phyloP scores from a whole-genome alignment of 2,888 invertebrate species.

The Schizotus pectinicornis region DNA sequence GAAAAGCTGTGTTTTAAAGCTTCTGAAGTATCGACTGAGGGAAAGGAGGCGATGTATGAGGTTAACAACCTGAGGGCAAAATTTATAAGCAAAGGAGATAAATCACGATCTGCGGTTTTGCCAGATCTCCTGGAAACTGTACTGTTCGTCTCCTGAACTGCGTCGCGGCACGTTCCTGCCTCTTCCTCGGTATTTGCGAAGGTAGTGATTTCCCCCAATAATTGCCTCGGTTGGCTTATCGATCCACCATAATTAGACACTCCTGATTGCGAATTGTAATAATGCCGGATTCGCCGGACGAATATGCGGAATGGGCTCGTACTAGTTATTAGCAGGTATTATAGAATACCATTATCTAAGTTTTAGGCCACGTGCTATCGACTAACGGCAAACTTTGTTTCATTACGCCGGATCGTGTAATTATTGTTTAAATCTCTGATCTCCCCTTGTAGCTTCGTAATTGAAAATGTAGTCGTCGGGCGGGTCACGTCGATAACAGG shows the following conservation, averaged over 20 bases:
- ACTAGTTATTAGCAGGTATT: conserved; percentile 23
- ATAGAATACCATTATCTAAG: conserved; percentile 17
- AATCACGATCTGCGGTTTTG: no score
- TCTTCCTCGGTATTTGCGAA: not conserved
- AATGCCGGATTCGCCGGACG: not conserved
- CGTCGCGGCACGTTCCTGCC: no score
- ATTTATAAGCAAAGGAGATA: no score
- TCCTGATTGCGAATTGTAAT: conserved; percentile 5
- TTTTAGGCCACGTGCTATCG: conserved; percentile 12
- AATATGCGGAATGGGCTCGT: conserved; percentile 4
- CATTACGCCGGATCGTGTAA: conserved; percentile 17
- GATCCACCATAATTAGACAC: conserved; percentile 7
- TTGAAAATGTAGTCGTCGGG: not conserved
- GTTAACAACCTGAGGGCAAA: no score
- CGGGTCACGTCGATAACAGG: conserved; percentile 5
- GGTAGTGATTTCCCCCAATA: not conserved
- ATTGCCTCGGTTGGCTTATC: not conserved
- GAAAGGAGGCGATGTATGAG: no score
- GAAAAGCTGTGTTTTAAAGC: no score
- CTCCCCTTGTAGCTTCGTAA: conserved; percentile 6
- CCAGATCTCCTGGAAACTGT: no score
- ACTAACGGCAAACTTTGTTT: conserved; percentile 11
- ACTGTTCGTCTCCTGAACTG: no score
- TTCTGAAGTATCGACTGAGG: no score
- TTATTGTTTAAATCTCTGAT: conserved; percentile 18